A percentile compares a stretch with the other conserved stretches of the same genome.
Evolutionary conservation across 1,140 invertebrate species (phyloP).

Genomic region (Caenorhabditis tropicalis): DNA sequence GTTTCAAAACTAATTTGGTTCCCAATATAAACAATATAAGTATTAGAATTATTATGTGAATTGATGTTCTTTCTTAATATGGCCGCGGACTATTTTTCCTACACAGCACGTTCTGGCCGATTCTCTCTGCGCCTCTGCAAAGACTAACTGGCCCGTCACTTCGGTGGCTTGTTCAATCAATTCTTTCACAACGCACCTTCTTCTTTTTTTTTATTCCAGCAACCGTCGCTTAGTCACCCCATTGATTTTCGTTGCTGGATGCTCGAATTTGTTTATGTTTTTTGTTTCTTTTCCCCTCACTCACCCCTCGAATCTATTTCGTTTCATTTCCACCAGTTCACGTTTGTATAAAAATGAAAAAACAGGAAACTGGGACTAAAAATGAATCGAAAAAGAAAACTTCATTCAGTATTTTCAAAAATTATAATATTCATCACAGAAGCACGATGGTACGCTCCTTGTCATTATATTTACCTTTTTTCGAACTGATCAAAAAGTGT

Average conservation of each 20-base stretch:
- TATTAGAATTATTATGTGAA: too few species aligned
- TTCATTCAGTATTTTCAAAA: neutral
- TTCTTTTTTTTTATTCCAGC: neutral
- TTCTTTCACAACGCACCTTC: constrained; percentile 36
- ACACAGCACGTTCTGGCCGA: neutral
- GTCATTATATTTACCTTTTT: neutral
- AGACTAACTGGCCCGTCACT: neutral
- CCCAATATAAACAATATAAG: too few species aligned
- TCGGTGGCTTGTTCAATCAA: neutral
- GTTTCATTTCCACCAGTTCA: neutral
- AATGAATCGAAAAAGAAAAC: neutral
- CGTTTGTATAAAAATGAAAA: neutral
- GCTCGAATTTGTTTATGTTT: neutral
- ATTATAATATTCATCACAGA: neutral
- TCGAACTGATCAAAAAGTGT: neutral
- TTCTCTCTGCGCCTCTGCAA: constrained; percentile 15
- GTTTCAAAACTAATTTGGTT: too few species aligned
- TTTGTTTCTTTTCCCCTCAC: neutral
- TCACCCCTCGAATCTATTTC: neutral
- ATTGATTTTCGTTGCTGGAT: neutral
- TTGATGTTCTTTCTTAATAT: neutral
- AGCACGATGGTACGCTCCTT: neutral
- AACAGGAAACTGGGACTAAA: too few species aligned
- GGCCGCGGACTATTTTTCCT: neutral
- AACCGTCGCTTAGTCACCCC: neutral